Evolutionary conservation across 2,113 vertebrate species (phyloP).

Genomic region (Pseudois nayaur): DNA sequence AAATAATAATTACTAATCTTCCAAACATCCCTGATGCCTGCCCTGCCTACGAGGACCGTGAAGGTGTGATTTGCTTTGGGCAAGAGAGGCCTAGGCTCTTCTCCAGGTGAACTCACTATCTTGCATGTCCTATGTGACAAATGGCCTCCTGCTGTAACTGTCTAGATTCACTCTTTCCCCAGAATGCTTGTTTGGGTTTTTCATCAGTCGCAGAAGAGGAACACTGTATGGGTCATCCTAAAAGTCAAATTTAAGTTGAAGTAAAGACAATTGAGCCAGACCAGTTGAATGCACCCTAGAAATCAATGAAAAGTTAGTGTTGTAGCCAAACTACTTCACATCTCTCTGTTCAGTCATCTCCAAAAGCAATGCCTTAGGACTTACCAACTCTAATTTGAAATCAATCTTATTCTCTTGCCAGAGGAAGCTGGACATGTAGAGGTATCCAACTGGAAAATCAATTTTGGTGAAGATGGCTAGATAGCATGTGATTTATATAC

Average conservation of each 20-base stretch:
- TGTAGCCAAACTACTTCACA: neutral
- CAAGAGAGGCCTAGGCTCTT: neutral
- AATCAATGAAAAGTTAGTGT: neutral
- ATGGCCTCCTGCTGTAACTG: neutral
- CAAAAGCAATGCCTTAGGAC: neutral
- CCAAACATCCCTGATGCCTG: neutral
- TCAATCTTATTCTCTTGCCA: neutral
- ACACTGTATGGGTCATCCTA: neutral
- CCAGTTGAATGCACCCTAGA: neutral
- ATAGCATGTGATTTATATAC: neutral
- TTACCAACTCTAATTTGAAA: neutral
- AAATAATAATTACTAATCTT: neutral
- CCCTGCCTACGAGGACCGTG: neutral
- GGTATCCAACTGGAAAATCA: neutral
- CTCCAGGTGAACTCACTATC: neutral
- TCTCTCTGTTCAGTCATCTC: neutral
- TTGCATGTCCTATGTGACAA: neutral
- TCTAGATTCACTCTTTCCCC: neutral
- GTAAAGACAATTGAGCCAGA: neutral
- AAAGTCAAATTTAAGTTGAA: conserved; percentile 22
- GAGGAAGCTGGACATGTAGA: neutral
- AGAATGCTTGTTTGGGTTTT: neutral
- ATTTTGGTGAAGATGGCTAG: neutral
- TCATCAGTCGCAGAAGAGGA: neutral
- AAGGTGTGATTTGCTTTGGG: neutral